A percentile compares a stretch with the other conserved stretches of the same genome.
Evolutionary conservation across 2,888 invertebrate genomes (phyloP).

Genomic region (Lordiphosa andalusiaca): DNA sequence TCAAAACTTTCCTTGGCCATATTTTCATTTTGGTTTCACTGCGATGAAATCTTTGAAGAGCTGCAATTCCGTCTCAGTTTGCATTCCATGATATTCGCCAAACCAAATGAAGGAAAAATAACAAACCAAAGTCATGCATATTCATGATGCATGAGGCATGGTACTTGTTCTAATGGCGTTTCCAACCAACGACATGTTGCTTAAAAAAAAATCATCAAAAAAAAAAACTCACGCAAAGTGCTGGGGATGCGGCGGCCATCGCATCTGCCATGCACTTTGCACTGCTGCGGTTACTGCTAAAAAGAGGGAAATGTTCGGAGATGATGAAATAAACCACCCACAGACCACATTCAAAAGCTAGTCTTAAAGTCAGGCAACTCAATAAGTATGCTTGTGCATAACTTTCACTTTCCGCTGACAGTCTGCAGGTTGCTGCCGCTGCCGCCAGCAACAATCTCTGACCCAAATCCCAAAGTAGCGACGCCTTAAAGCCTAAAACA

Average conservation of each 20-base stretch:
- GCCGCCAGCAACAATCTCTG: conserved; percentile 58
- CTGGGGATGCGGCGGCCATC: conserved; percentile 26
- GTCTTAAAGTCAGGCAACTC: conserved; percentile 50
- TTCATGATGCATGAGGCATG: conserved; percentile 64
- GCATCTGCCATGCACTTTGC: conserved; percentile 64
- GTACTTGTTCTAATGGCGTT: conserved; percentile 54
- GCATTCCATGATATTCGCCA: conserved; percentile 4
- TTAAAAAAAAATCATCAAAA: conserved; percentile 50
- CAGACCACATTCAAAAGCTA: conserved; percentile 35
- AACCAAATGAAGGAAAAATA: conserved; percentile 8
- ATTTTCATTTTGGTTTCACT: too few species aligned
- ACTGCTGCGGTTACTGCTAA: conserved; percentile 36
- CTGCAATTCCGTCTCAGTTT: not conserved
- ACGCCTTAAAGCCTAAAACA: conserved; percentile 67
- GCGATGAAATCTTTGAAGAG: not conserved
- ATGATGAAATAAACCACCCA: conserved; percentile 20
- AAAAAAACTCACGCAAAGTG: conserved; percentile 45
- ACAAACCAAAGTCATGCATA: conserved; percentile 44
- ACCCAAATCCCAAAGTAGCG: conserved; percentile 56
- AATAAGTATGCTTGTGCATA: conserved; percentile 51
- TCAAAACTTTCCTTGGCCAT: too few species aligned
- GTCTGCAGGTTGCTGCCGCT: conserved; percentile 13
- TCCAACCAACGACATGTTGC: conserved; percentile 47
- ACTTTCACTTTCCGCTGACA: conserved; percentile 59
- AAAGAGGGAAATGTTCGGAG: conserved; percentile 2